Conservation (phyloP, 2,888 invertebrate species). For the Lampropteryx suffumata region DNA sequence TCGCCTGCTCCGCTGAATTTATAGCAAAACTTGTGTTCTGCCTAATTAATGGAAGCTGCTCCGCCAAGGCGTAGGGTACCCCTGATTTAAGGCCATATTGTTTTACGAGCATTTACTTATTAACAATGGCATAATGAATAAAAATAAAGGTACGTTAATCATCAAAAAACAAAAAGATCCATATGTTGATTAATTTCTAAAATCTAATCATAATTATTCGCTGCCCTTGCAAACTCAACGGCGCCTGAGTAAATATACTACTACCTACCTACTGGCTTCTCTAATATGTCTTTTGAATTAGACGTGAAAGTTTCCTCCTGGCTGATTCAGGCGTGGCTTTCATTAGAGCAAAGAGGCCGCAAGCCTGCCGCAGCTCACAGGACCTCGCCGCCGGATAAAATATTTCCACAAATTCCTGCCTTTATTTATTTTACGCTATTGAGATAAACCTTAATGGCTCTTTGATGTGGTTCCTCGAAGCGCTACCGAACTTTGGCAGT, state of each 20-base stretch:
- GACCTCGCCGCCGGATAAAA: slow-evolving; percentile 66
- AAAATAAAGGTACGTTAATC: slow-evolving; percentile 2
- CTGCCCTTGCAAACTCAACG: slow-evolving; percentile 5
- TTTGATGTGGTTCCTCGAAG: slow-evolving; percentile 74
- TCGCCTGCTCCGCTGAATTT: slow-evolving; percentile 69
- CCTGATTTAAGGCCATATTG: slow-evolving; percentile 67
- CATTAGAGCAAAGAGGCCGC: slow-evolving; percentile 75
- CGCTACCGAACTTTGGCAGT: slow-evolving; percentile 69
- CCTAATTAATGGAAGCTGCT: slow-evolving; percentile 79
- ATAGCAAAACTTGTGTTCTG: slow-evolving; percentile 79
- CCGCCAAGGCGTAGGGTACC: slow-evolving; percentile 61
- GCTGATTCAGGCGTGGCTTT: slow-evolving; percentile 65
- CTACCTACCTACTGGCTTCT: slow-evolving; percentile 48
- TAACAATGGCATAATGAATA: slow-evolving; percentile 29
- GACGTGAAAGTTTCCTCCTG: slow-evolving; percentile 65
- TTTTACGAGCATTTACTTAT: slow-evolving; percentile 55
- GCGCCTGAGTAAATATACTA: slow-evolving; percentile 41
- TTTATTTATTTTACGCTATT: slow-evolving; percentile 78
- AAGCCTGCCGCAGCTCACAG: slow-evolving; percentile 57
- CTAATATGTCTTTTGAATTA: slow-evolving; percentile 59
- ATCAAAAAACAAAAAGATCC: not conserved
- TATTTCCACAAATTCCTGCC: slow-evolving; percentile 74
- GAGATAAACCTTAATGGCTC: slow-evolving; percentile 78
- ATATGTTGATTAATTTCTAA: slow-evolving; percentile 3
- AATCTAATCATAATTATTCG: slow-evolving; percentile 18